Conservation (phyloP, 1,140 invertebrate genomes). For the Aphaenogaster floridana region DNA sequence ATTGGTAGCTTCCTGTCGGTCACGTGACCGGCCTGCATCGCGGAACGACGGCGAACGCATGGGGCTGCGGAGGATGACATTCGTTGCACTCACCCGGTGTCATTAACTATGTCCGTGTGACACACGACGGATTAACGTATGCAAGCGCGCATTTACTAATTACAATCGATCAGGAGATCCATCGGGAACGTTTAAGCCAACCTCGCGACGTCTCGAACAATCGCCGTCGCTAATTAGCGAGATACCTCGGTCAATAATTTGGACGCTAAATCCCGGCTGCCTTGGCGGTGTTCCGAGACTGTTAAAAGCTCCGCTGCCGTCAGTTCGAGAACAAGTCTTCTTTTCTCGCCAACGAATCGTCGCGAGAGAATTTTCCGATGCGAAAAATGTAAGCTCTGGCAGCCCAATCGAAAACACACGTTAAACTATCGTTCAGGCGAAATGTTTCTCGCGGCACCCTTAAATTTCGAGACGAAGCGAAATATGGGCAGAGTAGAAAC, state of each 20-base stretch:
- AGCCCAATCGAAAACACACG: neutral
- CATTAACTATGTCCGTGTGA: slow-evolving; percentile 69
- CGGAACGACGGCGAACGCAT: slow-evolving; percentile 67
- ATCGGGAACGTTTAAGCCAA: neutral
- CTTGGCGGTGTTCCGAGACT: neutral
- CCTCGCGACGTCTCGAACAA: neutral
- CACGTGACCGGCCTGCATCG: slow-evolving; percentile 84
- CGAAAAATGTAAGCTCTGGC: slow-evolving; percentile 1
- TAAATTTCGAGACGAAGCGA: slow-evolving; percentile 18
- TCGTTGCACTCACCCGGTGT: slow-evolving; percentile 80
- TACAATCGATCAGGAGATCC: slow-evolving; percentile 59
- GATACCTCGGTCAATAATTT: slow-evolving; percentile 10
- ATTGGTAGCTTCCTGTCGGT: slow-evolving; percentile 86
- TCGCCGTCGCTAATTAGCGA: neutral
- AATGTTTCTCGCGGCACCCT: neutral
- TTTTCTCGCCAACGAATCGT: neutral
- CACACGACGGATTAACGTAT: slow-evolving; percentile 65
- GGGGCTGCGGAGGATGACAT: slow-evolving; percentile 79
- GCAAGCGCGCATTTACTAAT: slow-evolving; percentile 68
- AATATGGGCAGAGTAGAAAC: slow-evolving; percentile 28
- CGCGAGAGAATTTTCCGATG: neutral
- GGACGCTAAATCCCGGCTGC: neutral
- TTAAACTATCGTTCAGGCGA: neutral
- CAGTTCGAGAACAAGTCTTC: neutral
- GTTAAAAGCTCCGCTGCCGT: neutral